Percentiles rank a stretch among this genome's conserved stretches.
Conservation (phyloP, 2,888 invertebrate genomes). For the Troides oblongomaculatus region DNA sequence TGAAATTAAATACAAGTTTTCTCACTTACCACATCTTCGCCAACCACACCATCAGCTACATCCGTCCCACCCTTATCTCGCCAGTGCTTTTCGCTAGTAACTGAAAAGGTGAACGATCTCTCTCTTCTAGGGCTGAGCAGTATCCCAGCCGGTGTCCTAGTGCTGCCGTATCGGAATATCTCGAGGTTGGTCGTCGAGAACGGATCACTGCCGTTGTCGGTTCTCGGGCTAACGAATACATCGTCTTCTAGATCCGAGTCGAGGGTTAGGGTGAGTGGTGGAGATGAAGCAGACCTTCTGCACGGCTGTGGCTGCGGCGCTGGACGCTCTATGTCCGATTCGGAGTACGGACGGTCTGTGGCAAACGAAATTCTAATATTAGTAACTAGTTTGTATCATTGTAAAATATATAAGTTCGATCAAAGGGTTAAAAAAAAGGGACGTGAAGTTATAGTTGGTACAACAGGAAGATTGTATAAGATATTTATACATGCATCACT, state of each 20-base stretch:
- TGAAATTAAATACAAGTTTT: too few relatives aligned
- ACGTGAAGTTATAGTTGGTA: too few relatives aligned
- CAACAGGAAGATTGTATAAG: too few relatives aligned
- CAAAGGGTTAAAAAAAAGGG: too few relatives aligned
- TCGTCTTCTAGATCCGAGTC: slow-evolving; percentile 73
- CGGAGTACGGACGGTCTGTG: slow-evolving; percentile 71
- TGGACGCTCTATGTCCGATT: slow-evolving; percentile 61
- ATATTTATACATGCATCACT: too few relatives aligned
- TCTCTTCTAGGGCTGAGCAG: slow-evolving; percentile 67
- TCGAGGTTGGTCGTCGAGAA: slow-evolving; percentile 66
- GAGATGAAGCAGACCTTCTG: slow-evolving; percentile 65
- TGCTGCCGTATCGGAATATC: slow-evolving; percentile 65
- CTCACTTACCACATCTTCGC: slow-evolving; percentile 62
- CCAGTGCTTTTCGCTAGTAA: slow-evolving; percentile 73
- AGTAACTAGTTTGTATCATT: not conserved
- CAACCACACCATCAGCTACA: slow-evolving; percentile 58
- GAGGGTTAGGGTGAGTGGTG: slow-evolving; percentile 60
- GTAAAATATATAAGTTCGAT: too few relatives aligned
- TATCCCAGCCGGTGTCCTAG: slow-evolving; percentile 68
- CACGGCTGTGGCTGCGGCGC: slow-evolving; percentile 47
- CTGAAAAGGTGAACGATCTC: slow-evolving; percentile 65
- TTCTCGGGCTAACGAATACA: slow-evolving; percentile 66
- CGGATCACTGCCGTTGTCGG: slow-evolving; percentile 62
- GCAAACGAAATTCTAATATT: slow-evolving; percentile 15
- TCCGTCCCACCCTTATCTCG: slow-evolving; percentile 74